phyloP scores from a whole-genome alignment of 1,140 invertebrate genomes.

The Temnothorax curvispinosus region DNA sequence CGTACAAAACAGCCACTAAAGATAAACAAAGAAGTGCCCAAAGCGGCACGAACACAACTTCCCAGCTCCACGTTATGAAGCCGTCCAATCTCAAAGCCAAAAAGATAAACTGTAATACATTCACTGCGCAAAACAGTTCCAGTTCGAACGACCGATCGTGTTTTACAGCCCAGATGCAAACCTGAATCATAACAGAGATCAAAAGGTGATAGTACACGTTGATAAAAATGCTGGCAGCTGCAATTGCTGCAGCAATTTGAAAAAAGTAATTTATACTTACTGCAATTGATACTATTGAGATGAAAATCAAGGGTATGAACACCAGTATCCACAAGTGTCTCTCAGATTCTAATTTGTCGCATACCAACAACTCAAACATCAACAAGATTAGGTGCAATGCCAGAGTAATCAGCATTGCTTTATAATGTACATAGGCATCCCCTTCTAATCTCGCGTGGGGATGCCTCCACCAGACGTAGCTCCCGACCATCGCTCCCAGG shows the following conservation, averaged over 20 bases:
- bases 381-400: conserved; percentile 96
- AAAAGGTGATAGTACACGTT: not conserved
- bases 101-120: conserved; percentile 98
- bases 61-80: conserved; percentile 99
- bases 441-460: conserved; percentile 96
- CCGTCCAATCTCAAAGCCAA: conserved; percentile 96
- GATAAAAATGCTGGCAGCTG: not conserved
- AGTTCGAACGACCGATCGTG: conserved; percentile 98
- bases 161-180: conserved; percentile 99
- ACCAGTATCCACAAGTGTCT: conserved; percentile 97
- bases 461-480: conserved; percentile 97
- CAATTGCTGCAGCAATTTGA: not conserved
- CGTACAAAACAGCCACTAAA: conserved; percentile 96
- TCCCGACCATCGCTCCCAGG: conserved; percentile 94
- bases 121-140: conserved; percentile 98
- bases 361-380: conserved; percentile 98
- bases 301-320: conserved; percentile 98
- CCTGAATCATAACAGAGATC: conserved; percentile 73
- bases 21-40: conserved; percentile 99
- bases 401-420: conserved; percentile 98
- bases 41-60: conserved; percentile 98
- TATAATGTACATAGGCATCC: conserved; percentile 98
- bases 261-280: conserved; percentile 81
- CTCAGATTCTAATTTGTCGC: conserved; percentile 96
- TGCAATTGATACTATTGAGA: conserved; percentile 97